Evolutionary conservation across 2,113 vertebrate species (phyloP), one percentile per base, ranked within the genome.

Genomic region (Gavia stellata): DNA sequence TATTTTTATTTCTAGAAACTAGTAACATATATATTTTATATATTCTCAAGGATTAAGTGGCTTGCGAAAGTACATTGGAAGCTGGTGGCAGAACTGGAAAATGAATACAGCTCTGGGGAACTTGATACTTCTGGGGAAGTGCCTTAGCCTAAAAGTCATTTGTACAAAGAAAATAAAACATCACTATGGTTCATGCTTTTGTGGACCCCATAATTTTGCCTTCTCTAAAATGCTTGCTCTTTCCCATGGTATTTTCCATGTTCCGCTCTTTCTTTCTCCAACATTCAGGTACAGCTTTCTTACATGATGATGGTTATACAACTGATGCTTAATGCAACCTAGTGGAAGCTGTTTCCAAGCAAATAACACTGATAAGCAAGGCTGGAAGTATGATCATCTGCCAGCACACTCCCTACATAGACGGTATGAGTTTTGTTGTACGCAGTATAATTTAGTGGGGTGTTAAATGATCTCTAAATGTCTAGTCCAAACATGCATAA

Each of bases 1-100:
- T 52, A 77, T 79, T 80, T 96, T 92, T 93, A 67, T 83, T 71
- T 91, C 73, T 71, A 89, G 40, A 95, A 87, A 81, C 9, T 50
- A 78, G 47, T 90, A 87, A 58, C 8, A 20, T 74, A 47, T 67
- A 33, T 74, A 79, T 81, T 85, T 75, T 78, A 42, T 59, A 49
- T 56, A 72, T 86, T 71, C 70, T 89, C 4, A 6, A 88, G 75
- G 53, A 87, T 81, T 68, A 85, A 81, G 65, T 68, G 40, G 17
- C 47, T 81, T 96, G 44, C 9, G 24, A 63, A 94, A 83, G 21
- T 88, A 66, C n/a, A n/a, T 20, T 79, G 75, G 63, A 84, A 94
- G 34, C 52, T 87, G 28, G 23, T 92, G 80, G 56, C 52, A 93
- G 75, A 92, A 78, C 26, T 49, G 31, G 40, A 93, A 94, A 93